A percentile compares a stretch with the other conserved stretches of the same genome.
Conservation (phyloP, 2,888 invertebrate species). For the Drosophila neonasuta region DNA sequence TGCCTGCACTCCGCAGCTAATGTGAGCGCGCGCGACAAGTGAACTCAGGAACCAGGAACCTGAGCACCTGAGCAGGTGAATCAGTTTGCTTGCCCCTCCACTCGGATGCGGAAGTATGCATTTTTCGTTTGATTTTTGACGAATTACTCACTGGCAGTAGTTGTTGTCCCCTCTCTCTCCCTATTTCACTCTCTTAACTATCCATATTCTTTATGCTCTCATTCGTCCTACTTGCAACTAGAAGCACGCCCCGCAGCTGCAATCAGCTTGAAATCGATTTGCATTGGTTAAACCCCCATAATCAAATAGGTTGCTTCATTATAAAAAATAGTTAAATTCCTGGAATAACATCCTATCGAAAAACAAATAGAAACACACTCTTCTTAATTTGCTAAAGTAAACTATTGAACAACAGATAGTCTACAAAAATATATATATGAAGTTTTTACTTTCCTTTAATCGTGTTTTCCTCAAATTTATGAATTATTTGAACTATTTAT, state of each 20-base stretch:
- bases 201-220: not conserved
- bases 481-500: too few relatives aligned
- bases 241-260: conserved; percentile 47
- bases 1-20: conserved; percentile 43
- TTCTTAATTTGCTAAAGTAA: not conserved
- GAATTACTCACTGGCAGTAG: conserved; percentile 21
- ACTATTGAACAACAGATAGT: not conserved
- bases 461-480: too few relatives aligned
- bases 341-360: not conserved
- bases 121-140: conserved; percentile 67
- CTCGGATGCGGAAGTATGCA: conserved; percentile 72
- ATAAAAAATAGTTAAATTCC: not conserved
- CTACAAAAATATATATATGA: not conserved
- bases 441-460: too few relatives aligned
- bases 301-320: not conserved
- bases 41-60: conserved; percentile 8
- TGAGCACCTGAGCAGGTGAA: conserved; percentile 65
- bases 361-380: not conserved
- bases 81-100: conserved; percentile 42
- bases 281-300: not conserved
- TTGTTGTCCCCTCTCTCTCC: not conserved
- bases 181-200: not conserved
- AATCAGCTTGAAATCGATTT: conserved; percentile 21
- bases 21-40: conserved; percentile 48
- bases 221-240: conserved; percentile 7